Evolutionary conservation across 1,140 invertebrate species (phyloP).

Genomic region (Drosophila sp.): DNA sequence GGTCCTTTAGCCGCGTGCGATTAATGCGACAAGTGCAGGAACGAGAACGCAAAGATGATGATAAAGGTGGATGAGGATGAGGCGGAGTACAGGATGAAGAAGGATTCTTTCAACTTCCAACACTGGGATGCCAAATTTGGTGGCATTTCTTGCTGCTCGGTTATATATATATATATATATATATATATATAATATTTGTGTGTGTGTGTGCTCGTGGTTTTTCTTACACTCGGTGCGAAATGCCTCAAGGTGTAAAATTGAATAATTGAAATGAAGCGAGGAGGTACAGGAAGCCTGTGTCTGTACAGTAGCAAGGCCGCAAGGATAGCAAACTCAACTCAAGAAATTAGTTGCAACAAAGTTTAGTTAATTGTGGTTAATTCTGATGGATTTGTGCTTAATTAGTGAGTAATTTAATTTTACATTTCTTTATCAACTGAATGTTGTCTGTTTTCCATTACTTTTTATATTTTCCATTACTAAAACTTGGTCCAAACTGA

Average conservation of each 20-base stretch:
- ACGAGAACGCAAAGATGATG: neutral
- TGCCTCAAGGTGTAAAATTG: conserved; percentile 84
- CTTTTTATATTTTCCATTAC: neutral
- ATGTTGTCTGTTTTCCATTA: neutral
- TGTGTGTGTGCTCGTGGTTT: conserved; percentile 39
- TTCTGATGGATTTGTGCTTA: conserved; percentile 84
- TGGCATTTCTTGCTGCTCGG: conserved; percentile 48
- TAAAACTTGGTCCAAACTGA: neutral
- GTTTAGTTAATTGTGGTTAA: conserved; percentile 84
- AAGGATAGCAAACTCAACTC: conserved; percentile 39
- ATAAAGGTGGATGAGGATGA: neutral
- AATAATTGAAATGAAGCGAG: conserved; percentile 83
- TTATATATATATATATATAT: no score
- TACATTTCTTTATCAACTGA: conserved; percentile 42
- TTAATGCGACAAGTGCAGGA: conserved; percentile 61
- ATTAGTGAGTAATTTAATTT: conserved; percentile 80
- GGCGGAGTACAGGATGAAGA: neutral
- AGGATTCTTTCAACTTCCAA: conserved; percentile 39
- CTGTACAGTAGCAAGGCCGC: conserved; percentile 12
- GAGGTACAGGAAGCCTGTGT: conserved; percentile 4
- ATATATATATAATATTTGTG: no score
- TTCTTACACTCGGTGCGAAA: conserved; percentile 53
- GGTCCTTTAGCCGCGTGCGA: conserved; percentile 71
- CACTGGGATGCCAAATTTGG: conserved; percentile 66
- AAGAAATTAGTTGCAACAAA: conserved; percentile 68